Conservation (phyloP, 1,140 invertebrate species). For the Macrotrachela quadricornifera region DNA sequence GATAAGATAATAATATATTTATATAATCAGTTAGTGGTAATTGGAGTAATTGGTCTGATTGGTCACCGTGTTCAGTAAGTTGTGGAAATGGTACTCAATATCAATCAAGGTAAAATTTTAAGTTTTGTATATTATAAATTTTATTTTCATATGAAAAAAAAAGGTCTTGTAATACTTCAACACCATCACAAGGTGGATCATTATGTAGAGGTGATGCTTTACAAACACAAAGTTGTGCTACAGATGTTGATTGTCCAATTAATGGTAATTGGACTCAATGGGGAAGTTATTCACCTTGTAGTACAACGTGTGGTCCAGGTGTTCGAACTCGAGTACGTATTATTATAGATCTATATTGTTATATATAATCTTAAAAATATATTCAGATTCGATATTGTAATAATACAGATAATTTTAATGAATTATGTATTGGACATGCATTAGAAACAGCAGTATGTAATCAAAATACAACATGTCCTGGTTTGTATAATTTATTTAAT, state of each 20-base stretch:
- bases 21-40: not conserved
- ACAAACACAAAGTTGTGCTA: not conserved
- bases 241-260: slow-evolving; percentile 8
- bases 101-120: not conserved
- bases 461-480: no score
- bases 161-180: no score
- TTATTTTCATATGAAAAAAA: not conserved
- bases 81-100: slow-evolving; percentile 11
- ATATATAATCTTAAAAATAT: no score
- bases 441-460: no score
- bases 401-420: no score
- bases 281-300: slow-evolving; percentile 21
- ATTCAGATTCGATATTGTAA: no score
- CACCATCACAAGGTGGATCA: not conserved
- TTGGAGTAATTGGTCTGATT: slow-evolving; percentile 1
- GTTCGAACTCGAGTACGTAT: slow-evolving; percentile 8
- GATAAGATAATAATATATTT: no score
- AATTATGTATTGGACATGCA: no score
- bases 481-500: no score
- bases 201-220: not conserved
- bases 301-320: slow-evolving; percentile 13
- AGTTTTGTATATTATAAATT: not conserved
- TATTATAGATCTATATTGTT: not conserved
- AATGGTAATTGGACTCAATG: slow-evolving; percentile 21
- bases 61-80: not conserved